phyloP scores from a whole-genome alignment of 2,113 vertebrate genomes.

The Gymnarchus niloticus region DNA sequence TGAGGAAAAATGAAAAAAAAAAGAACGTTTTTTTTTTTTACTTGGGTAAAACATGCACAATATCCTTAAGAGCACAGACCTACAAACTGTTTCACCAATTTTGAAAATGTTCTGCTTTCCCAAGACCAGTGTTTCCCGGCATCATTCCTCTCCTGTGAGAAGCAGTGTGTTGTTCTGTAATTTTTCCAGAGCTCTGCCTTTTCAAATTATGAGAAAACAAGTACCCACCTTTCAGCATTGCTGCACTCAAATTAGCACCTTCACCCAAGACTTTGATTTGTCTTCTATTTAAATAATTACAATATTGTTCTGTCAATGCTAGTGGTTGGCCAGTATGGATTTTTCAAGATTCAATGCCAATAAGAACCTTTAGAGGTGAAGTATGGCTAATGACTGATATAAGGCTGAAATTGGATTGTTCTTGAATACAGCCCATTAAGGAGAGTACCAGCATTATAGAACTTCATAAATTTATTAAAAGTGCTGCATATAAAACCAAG shows the following conservation, averaged over 20 bases:
- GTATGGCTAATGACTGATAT: background rate
- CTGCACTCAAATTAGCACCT: background rate
- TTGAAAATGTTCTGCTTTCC: background rate
- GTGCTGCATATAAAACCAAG: background rate
- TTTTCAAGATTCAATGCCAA: background rate
- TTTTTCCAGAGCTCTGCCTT: background rate
- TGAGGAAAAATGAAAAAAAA: background rate
- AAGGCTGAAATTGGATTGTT: background rate
- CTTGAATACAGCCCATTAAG: background rate
- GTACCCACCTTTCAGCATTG: background rate
- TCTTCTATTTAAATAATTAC: conserved; percentile 33
- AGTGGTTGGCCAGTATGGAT: background rate
- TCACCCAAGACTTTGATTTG: conserved; percentile 28
- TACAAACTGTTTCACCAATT: background rate
- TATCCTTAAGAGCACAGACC: background rate
- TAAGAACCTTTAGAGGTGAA: background rate
- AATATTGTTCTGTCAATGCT: background rate
- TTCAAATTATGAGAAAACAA: conserved; percentile 1
- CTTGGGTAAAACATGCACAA: background rate
- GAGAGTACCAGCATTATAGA: background rate
- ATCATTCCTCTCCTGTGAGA: background rate
- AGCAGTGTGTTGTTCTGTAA: background rate
- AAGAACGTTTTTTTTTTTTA: background rate
- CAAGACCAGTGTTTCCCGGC: background rate
- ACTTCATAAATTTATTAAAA: background rate